A percentile compares a stretch with the other conserved stretches of the same genome.
Conservation (phyloP, 2,797 vertebrate genomes). For the Sebastes glaucus region DNA sequence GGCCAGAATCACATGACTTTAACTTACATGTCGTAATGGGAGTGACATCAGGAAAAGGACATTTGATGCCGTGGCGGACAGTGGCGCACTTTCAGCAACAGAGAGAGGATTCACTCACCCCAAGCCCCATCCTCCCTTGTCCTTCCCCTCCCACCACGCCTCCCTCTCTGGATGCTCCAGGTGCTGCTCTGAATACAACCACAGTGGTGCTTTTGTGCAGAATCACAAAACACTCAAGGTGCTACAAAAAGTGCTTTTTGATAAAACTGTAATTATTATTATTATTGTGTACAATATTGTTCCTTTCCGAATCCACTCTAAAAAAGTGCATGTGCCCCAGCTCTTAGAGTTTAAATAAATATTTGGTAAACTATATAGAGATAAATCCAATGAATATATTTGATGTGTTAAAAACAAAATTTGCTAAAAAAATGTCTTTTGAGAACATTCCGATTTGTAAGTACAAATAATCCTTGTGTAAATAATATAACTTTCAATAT, state of each 20-base stretch:
- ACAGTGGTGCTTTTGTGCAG: conserved; percentile 89
- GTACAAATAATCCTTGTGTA: conserved; percentile 85
- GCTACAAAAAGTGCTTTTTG: conserved; percentile 90
- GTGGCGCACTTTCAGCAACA: conserved; percentile 80
- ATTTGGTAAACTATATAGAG: conserved; percentile 61
- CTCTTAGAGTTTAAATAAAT: conserved; percentile 77
- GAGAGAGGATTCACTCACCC: conserved; percentile 74
- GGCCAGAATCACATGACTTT: conserved; percentile 90
- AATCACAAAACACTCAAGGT: conserved; percentile 86
- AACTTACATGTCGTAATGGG: conserved; percentile 80
- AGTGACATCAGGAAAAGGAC: conserved; percentile 84
- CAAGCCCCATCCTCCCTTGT: conserved; percentile 33
- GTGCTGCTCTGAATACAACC: conserved; percentile 88
- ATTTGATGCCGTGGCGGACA: conserved; percentile 87
- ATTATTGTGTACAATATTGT: conserved; percentile 91
- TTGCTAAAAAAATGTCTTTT: conserved; percentile 62
- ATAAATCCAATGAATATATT: conserved; percentile 67
- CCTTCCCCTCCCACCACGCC: conserved; percentile 33
- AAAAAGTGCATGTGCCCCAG: conserved; percentile 85
- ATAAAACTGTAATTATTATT: conserved; percentile 88
- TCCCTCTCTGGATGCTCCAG: conserved; percentile 85
- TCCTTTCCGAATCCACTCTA: conserved; percentile 89
- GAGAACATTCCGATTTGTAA: conserved; percentile 84
- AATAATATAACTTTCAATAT: conserved; percentile 85
- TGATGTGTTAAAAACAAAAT: conserved; percentile 57